A percentile compares a stretch with the other conserved stretches of the same genome.
Evolutionary conservation across 1,140 invertebrate species (phyloP).

Genomic region (Ericerus pela): DNA sequence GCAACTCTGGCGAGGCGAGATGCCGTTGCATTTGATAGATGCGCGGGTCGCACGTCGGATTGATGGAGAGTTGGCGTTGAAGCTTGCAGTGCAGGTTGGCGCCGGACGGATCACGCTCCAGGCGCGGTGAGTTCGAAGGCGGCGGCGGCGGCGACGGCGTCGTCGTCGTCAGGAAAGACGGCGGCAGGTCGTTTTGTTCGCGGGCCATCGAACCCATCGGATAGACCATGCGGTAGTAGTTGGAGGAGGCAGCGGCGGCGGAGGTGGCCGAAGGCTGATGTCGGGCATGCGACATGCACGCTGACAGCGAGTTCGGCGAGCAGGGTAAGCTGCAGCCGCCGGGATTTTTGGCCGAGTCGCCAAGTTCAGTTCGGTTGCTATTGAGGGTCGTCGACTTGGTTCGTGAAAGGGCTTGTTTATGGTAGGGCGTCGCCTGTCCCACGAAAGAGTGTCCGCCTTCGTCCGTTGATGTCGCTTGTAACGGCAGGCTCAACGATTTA

Average conservation of each 20-base stretch:
- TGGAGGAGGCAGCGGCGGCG: too few relatives aligned
- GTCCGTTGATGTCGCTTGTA: slow-evolving; percentile 19
- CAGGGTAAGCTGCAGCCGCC: too few relatives aligned
- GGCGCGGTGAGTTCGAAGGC: too few relatives aligned
- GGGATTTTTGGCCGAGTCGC: too few relatives aligned
- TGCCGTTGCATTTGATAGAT: slow-evolving; percentile 35
- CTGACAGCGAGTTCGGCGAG: too few relatives aligned
- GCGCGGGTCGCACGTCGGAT: slow-evolving; percentile 58
- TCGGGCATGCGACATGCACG: too few relatives aligned
- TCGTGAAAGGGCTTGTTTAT: slow-evolving; percentile 39
- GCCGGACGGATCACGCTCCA: background rate
- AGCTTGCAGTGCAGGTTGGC: slow-evolving; percentile 52
- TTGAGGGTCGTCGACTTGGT: slow-evolving; percentile 36
- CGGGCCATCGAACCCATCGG: background rate
- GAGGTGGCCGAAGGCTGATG: too few relatives aligned
- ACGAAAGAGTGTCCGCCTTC: slow-evolving; percentile 21
- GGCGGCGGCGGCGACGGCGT: slow-evolving; percentile 29
- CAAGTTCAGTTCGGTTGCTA: too few relatives aligned
- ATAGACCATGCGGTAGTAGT: slow-evolving; percentile 4
- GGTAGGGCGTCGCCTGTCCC: slow-evolving; percentile 26
- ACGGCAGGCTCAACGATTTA: slow-evolving; percentile 34
- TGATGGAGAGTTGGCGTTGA: slow-evolving; percentile 62
- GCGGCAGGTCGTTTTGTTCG: background rate
- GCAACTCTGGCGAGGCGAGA: slow-evolving; percentile 25
- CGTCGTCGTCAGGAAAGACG: slow-evolving; percentile 1